phyloP scores from a whole-genome alignment of 2,113 vertebrate species.

The Leptobrachium ailaonicum region DNA sequence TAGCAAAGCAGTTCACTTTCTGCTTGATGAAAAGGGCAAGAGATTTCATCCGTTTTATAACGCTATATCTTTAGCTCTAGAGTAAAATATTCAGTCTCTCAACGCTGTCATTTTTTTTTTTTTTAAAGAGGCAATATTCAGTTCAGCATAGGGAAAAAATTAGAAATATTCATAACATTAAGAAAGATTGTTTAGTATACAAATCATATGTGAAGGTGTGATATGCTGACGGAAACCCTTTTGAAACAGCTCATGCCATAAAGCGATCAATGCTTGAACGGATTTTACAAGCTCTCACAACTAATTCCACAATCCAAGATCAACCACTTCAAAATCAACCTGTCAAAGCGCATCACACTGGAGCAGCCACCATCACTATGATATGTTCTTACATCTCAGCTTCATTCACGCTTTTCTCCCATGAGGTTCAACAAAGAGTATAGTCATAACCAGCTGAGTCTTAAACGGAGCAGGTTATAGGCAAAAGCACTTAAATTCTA shows the following conservation, averaged over 20 bases:
- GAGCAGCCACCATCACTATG: slow-evolving; percentile 16
- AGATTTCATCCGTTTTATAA: no score
- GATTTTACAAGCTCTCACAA: slow-evolving; percentile 22
- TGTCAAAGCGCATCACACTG: slow-evolving; percentile 35
- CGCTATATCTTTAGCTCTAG: no score
- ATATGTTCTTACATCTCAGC: slow-evolving; percentile 25
- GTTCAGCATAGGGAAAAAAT: no score
- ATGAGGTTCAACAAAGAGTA: slow-evolving; percentile 20
- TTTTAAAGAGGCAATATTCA: no score
- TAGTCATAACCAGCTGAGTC: neutral
- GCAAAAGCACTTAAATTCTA: no score
- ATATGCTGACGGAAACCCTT: neutral
- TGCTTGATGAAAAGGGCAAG: no score
- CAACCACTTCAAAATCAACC: slow-evolving; percentile 29
- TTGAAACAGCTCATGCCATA: slow-evolving; percentile 6
- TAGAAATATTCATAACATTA: no score
- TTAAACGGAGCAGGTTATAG: no score
- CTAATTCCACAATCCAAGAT: slow-evolving; percentile 2
- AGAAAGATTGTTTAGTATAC: neutral
- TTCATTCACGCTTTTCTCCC: slow-evolving; percentile 23
- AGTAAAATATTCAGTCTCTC: no score
- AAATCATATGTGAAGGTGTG: neutral
- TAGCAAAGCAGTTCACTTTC: no score
- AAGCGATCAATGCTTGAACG: slow-evolving; percentile 10
- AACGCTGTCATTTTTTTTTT: no score